phyloP scores from a whole-genome alignment of 2,888 invertebrate genomes.

The Caenorhabditis auriculariae region DNA sequence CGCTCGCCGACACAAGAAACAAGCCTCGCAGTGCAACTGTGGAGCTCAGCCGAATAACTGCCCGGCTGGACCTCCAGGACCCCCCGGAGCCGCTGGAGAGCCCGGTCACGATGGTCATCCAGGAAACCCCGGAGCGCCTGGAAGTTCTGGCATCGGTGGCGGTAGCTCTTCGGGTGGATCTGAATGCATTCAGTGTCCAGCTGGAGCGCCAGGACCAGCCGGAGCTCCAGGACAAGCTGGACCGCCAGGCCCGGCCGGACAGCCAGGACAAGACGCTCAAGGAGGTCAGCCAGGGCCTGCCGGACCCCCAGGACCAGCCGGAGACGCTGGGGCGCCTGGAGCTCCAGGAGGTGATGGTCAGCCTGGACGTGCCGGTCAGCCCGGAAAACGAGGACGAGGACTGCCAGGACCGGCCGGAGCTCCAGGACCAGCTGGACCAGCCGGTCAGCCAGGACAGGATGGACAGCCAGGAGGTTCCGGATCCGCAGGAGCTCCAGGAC shows the following conservation, averaged over 20 bases:
- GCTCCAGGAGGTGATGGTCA: conserved; percentile 25
- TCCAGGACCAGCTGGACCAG: conserved; percentile 25
- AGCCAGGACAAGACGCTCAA: conserved; percentile 24
- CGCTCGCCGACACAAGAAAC: conserved; percentile 14
- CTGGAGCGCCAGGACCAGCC: conserved; percentile 22
- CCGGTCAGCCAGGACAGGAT: conserved; percentile 25
- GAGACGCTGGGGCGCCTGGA: conserved; percentile 32
- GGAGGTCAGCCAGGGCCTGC: conserved; percentile 24
- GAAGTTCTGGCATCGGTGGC: conserved; percentile 19
- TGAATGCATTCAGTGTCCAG: conserved; percentile 26
- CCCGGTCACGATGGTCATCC: conserved; percentile 28
- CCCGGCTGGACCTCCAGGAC: conserved; percentile 43
- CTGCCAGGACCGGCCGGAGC: conserved; percentile 31
- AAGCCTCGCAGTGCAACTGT: conserved; percentile 35
- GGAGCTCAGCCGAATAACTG: conserved; percentile 35
- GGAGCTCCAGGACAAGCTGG: conserved; percentile 29
- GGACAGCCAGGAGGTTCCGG: conserved; percentile 14
- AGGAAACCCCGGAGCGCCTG: conserved; percentile 30
- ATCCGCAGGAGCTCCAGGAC: conserved; percentile 7
- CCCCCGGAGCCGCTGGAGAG: conserved; percentile 37
- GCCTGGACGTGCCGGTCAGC: conserved; percentile 24
- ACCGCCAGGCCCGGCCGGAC: conserved; percentile 23
- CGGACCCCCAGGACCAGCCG: conserved; percentile 27
- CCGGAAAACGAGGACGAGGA: conserved; percentile 24
- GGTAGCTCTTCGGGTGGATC: conserved; percentile 8